phyloP scores from a whole-genome alignment of 2,113 vertebrate genomes.

The Vimba vimba region DNA sequence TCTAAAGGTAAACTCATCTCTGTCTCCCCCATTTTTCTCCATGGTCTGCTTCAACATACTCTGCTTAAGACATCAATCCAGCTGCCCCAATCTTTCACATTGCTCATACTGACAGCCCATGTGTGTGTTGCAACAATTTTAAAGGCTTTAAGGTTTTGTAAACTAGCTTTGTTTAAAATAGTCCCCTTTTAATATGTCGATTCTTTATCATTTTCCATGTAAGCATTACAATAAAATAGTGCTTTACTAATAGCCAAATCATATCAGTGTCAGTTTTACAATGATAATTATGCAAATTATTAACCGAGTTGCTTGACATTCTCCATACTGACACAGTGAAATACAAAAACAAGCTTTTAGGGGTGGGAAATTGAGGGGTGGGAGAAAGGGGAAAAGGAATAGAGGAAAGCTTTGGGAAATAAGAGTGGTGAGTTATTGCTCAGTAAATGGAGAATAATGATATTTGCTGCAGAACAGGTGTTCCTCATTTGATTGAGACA shows the following conservation, averaged over 20 bases:
- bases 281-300: background rate
- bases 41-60: slow-evolving; percentile 47
- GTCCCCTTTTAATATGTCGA: background rate
- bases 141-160: background rate
- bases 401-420: slow-evolving; percentile 61
- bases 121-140: slow-evolving; percentile 9
- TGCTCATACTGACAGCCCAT: slow-evolving; percentile 32
- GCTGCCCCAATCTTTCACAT: slow-evolving; percentile 32
- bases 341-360: slow-evolving; percentile 3
- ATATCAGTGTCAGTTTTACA: background rate
- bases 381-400: background rate
- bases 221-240: background rate
- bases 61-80: slow-evolving; percentile 48
- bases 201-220: background rate
- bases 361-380: background rate
- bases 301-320: background rate
- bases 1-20: slow-evolving; percentile 68
- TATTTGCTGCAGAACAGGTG: slow-evolving; percentile 73
- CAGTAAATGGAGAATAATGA: slow-evolving; percentile 75
- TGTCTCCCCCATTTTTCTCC: background rate
- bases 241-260: background rate
- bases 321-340: background rate
- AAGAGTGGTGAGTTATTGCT: slow-evolving; percentile 73
- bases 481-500: slow-evolving; percentile 70
- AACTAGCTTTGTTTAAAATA: background rate